phyloP scores from a whole-genome alignment of 2,888 invertebrate genomes.

The Cosmia pyralina region DNA sequence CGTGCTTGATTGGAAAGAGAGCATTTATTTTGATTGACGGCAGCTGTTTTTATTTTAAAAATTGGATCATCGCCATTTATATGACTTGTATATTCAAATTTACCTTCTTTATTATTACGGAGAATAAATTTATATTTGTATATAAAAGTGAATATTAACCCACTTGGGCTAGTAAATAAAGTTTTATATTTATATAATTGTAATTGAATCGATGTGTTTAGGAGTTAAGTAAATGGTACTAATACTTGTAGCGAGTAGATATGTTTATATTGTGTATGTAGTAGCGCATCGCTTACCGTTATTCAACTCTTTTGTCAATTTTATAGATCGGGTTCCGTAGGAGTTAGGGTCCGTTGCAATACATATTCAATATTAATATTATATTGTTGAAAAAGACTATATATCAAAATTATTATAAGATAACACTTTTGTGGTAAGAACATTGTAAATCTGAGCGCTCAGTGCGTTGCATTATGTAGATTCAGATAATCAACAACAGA shows the following conservation, averaged over 20 bases:
- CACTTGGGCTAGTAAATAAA: conserved; percentile 71
- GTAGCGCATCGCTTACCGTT: conserved; percentile 66
- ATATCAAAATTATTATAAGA: conserved; percentile 30
- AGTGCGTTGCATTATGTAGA: conserved; percentile 35
- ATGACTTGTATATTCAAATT: conserved; percentile 75
- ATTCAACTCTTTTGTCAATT: conserved; percentile 65
- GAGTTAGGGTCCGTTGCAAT: conserved; percentile 50
- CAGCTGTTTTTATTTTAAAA: conserved; percentile 67
- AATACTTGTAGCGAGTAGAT: conserved; percentile 73
- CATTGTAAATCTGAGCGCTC: conserved; percentile 21
- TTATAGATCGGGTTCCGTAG: conserved; percentile 63
- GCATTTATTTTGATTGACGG: conserved; percentile 58
- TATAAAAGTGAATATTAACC: conserved; percentile 74
- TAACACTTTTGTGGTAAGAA: conserved; percentile 15
- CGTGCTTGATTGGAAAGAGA: conserved; percentile 40
- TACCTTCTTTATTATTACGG: conserved; percentile 72
- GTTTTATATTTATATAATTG: conserved; percentile 74
- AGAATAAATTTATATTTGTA: conserved; percentile 79
- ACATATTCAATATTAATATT: conserved; percentile 34
- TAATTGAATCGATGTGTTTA: conserved; percentile 67
- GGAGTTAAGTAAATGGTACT: conserved; percentile 76
- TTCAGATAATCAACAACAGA: conserved; percentile 31
- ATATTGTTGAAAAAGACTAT: conserved; percentile 45
- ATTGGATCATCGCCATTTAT: conserved; percentile 72
- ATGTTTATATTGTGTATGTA: conserved; percentile 66